Base-by-base conservation (phyloP, 1,140 invertebrate species). In the Neodiprion pinetum region DNA sequence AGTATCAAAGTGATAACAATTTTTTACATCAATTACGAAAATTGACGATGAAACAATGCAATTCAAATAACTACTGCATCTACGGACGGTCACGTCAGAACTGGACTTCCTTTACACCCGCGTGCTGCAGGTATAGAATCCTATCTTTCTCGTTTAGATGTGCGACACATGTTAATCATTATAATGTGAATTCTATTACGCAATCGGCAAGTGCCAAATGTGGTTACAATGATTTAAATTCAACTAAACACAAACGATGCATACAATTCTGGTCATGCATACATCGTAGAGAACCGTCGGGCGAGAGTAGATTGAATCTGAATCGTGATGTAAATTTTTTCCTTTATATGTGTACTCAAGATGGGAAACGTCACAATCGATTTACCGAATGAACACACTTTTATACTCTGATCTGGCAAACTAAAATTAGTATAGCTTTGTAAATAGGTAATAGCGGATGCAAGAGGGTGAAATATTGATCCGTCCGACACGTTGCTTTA, bases 401-500 rank as follows among this genome's bases (percentile, higher is more conserved):
- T 40, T 68, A 21, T 48, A 48, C 72, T 67, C 74, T 73, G 73
- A 71, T 70, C 73, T 72, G 47, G 28, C 72, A 48, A 71, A 72
- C 50, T 23, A 50, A 47, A 70, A 53, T 73, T 76, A 80, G 10
- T 23, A 28, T 40, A 12, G 14, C 14, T 70, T 23, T 48, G 14
- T 8, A 28, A 48, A 21, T 49, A 49, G 28, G 71, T 73, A 73
- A 53, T 48, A 67, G 12, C 11, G 11, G 77, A 82, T 77, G 79
- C 80, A 81, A 47, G 67, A 69, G 67, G 67, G 80, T 83, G 77
- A 78, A 53, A 83, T 83, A 83, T 83, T 83, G 82, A 83, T 83
- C 82, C 78, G 75, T 50, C 73, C 73, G 67, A 69, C 67, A 61
- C 53, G 53, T 61, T 61, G 53, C 53, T 61, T 5, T 61, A 61